Percentiles rank a stretch among this genome's conserved stretches.
Conservation (phyloP, 2,888 invertebrate species). For the Morpho achilles region DNA sequence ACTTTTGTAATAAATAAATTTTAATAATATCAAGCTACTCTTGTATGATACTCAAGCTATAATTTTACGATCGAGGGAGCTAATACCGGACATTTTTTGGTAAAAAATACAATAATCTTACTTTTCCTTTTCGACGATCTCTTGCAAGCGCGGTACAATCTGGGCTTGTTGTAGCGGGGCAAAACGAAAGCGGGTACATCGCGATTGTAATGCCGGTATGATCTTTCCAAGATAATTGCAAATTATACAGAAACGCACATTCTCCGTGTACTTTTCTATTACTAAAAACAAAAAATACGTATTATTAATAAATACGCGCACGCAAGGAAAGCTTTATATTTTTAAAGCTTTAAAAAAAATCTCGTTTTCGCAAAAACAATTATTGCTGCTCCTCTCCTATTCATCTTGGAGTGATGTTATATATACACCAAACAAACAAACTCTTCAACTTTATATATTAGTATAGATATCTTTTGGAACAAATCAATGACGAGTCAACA, state of each 20-base stretch:
- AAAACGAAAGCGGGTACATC: constrained; percentile 98
- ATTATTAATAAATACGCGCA: not conserved
- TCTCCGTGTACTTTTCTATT: constrained; percentile 99
- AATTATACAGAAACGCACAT: constrained; percentile 98
- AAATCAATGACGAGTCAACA: no score
- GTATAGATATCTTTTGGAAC: no score
- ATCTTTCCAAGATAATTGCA: constrained; percentile 99
- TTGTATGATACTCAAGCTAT: no score
- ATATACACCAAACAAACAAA: no score
- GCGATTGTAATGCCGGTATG: constrained; percentile 98
- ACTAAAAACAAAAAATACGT: constrained; percentile 78
- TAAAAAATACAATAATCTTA: constrained; percentile 54
- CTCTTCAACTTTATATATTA: no score
- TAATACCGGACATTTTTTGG: no score
- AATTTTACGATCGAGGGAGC: no score
- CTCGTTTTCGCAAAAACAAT: not conserved
- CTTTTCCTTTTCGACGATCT: constrained; percentile 91
- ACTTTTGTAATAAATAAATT: no score
- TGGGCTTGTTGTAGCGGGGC: constrained; percentile 92
- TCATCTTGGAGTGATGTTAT: no score
- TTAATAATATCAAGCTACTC: no score
- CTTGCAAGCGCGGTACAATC: constrained; percentile 92
- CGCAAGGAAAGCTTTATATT: no score
- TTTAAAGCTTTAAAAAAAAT: not conserved
- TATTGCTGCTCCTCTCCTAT: not conserved